phyloP scores from a whole-genome alignment of 2,888 invertebrate species.

The Myopa tessellatipennis region DNA sequence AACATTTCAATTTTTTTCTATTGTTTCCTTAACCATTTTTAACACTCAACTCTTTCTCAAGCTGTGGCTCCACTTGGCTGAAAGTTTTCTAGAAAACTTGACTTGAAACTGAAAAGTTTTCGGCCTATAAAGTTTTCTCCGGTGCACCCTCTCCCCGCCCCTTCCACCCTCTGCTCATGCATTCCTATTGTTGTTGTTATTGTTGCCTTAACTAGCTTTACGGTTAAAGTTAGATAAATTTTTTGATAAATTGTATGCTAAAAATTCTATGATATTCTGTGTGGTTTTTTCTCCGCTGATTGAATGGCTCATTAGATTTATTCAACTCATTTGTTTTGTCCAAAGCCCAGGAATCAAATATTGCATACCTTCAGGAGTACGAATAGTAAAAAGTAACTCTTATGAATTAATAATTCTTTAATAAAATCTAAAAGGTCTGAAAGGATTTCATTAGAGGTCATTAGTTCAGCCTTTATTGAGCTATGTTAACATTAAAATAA shows the following conservation, averaged over 20 bases:
- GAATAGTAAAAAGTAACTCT: no score
- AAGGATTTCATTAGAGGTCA: no score
- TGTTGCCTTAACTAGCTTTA: not conserved
- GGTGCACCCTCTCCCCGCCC: not conserved
- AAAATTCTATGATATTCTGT: not conserved
- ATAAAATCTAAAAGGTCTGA: no score
- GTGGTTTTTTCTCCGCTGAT: not conserved
- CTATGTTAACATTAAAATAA: no score
- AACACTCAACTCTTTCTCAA: constrained; percentile 11
- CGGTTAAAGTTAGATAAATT: constrained; percentile 13
- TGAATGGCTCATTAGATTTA: no score
- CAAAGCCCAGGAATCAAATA: no score
- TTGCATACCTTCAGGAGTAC: no score
- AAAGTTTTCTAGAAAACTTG: not conserved
- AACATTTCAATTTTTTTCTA: not conserved
- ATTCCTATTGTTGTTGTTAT: not conserved
- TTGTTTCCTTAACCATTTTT: constrained; percentile 13
- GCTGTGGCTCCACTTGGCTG: not conserved
- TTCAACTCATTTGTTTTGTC: no score
- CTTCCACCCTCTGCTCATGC: not conserved
- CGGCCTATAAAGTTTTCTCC: constrained; percentile 12
- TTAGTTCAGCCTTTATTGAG: no score
- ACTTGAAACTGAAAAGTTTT: constrained; percentile 22
- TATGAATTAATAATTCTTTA: not conserved
- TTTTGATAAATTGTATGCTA: constrained; percentile 19